Evolutionary conservation across 2,113 vertebrate genomes (phyloP), one percentile per base, ranked within the genome.

Genomic region (Galemys pyrenaicus): DNA sequence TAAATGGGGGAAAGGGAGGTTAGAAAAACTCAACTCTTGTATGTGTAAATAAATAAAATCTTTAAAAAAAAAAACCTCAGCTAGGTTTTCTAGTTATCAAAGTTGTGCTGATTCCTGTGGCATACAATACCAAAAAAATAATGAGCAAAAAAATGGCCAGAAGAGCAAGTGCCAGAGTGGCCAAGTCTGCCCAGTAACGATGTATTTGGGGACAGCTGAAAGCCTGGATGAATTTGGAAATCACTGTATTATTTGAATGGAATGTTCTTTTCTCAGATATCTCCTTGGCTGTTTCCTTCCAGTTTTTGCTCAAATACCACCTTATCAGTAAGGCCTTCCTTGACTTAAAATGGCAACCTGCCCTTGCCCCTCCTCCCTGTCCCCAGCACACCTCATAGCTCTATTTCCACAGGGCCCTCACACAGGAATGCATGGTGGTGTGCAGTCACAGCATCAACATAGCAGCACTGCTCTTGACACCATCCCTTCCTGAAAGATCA

Each of bases 271-370:
- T 26, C n/a, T 79, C 83, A 87, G 83, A 54, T 83, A 87, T 9
- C 83, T 91, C 44, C 30, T 37, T 79, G 19, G 39, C 17, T 37
- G 58, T 35, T 87, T 91, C 65, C 46, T 82, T 92, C 60, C 83
- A 54, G 64, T 80, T 82, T 94, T 82, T 89, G 71, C 54, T 92
- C 80, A 83, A 73, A 81, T 80, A 64, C 56, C 87, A 94, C 71
- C 30, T 74, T 77, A 82, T 94, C 87, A 54, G 75, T 46, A 37
- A 82, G 32, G n/a, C 37, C 82, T 77, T 91, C 56, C 39, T 35
- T 89, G 51, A 77, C 70, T 75, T 80, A 92, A 92, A 96, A 95
- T 35, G 92, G 64, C 62, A 95, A 54, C 70, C 13, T 56, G 37
- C 39, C 3, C 37, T 1, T 46, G 5, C 11, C 35, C 39, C 70